A percentile compares a stretch with the other conserved stretches of the same genome.
These are phyloP conservation scores for Bombus pyrosoma DNA, from an alignment of 1,140 invertebrate species.

Conservation along the genomic window DNA sequence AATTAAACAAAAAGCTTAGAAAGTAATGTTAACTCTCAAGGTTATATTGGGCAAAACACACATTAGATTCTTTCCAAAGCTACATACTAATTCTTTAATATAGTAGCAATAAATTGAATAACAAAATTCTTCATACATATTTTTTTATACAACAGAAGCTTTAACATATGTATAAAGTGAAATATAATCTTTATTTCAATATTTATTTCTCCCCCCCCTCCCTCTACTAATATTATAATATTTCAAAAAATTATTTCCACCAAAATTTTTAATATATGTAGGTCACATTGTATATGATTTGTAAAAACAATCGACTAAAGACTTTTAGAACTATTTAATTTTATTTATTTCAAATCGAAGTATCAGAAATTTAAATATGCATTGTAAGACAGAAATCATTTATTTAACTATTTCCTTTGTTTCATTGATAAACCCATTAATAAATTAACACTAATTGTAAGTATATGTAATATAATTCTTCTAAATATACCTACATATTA, in stretches of 20 bases:
- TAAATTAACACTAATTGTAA: neutral
- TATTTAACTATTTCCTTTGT: neutral
- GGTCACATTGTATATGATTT: neutral
- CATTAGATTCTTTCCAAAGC: neutral
- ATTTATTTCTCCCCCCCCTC: no score
- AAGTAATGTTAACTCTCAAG: slow-evolving; percentile 11
- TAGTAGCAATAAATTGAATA: neutral
- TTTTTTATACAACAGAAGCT: neutral
- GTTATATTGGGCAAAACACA: neutral
- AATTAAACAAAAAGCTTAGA: slow-evolving; percentile 33
- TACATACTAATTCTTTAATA: neutral
- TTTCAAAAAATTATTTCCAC: neutral
- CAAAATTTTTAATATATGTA: neutral
- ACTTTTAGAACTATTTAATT: neutral
- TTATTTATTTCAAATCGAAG: neutral
- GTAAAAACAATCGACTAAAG: neutral
- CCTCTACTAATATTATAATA: neutral
- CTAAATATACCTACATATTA: neutral
- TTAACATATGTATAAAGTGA: neutral
- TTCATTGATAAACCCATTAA: neutral
- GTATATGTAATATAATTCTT: neutral
- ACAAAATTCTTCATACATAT: neutral
- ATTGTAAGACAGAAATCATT: neutral
- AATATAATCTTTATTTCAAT: neutral
- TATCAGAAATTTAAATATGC: neutral